A percentile compares a stretch with the other conserved stretches of the same genome.
Evolutionary conservation across 2,113 vertebrate species (phyloP).

Genomic region (Candoia aspera): DNA sequence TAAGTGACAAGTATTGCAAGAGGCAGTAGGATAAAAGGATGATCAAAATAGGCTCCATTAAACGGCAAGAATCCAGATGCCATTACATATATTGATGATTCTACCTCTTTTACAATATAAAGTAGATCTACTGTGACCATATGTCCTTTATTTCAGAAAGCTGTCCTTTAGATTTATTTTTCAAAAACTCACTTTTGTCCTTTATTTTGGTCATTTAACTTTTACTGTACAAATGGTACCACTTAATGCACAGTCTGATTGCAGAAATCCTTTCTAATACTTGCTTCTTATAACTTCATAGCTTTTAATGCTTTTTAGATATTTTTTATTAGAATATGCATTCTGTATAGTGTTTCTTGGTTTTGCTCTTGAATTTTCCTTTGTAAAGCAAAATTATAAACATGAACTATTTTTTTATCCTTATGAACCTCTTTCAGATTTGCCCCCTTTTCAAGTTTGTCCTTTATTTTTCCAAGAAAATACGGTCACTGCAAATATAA

Average conservation of each 20-base stretch:
- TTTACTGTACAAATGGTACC: background rate
- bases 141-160: background rate
- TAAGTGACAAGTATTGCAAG: slow-evolving; percentile 20
- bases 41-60: background rate
- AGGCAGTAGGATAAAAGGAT: background rate
- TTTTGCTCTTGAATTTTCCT: background rate
- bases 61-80: background rate
- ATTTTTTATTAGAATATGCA: background rate
- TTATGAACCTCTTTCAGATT: no score
- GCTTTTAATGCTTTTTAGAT: background rate
- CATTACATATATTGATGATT: background rate
- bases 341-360: background rate
- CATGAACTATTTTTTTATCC: no score
- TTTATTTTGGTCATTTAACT: background rate
- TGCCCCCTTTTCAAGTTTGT: no score
- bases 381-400: no score
- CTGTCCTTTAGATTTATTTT: background rate
- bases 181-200: background rate
- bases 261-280: background rate
- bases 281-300: background rate
- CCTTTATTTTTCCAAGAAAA: no score
- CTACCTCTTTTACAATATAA: background rate
- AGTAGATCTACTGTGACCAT: background rate
- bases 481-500: no score
- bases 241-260: background rate